These are phyloP conservation scores for Teleogryllus oceanicus DNA, from an alignment of 2,888 invertebrate genomes.

Conservation along the genomic window DNA sequence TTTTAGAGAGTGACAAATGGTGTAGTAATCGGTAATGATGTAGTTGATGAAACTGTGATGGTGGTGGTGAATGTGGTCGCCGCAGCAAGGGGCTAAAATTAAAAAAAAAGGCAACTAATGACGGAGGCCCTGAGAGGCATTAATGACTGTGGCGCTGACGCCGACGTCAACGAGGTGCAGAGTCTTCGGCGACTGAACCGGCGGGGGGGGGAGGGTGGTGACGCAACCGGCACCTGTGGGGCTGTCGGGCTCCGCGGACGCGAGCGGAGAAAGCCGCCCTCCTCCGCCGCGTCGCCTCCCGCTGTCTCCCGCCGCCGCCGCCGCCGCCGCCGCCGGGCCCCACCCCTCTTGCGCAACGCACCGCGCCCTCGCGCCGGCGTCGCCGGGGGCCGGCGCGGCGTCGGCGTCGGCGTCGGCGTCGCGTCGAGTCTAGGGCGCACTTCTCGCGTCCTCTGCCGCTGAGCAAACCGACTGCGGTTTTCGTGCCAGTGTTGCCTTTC, in stretches of 20 bases:
- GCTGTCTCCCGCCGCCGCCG: background rate
- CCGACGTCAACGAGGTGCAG: too few relatives aligned
- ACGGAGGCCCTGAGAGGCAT: too few relatives aligned
- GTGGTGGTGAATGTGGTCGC: too few relatives aligned
- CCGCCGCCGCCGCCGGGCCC: background rate
- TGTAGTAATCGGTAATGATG: too few relatives aligned
- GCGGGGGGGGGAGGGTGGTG: background rate
- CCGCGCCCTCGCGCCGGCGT: background rate
- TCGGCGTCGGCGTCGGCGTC: background rate
- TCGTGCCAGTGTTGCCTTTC: too few relatives aligned
- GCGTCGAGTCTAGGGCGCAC: background rate
- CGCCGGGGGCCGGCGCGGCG: background rate
- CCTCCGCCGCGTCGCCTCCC: background rate
- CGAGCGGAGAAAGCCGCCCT: background rate
- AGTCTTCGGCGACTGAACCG: background rate
- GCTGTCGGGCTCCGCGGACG: background rate
- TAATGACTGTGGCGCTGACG: too few relatives aligned
- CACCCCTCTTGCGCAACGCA: background rate
- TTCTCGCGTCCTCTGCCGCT: too few relatives aligned
- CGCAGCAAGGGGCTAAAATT: too few relatives aligned
- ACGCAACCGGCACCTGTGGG: constrained; percentile 18
- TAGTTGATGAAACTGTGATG: too few relatives aligned
- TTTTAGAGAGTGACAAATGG: too few relatives aligned
- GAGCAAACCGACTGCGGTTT: too few relatives aligned
- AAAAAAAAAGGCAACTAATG: too few relatives aligned